phyloP scores from a whole-genome alignment of 2,888 invertebrate genomes.

The Meandrusa payeni region DNA sequence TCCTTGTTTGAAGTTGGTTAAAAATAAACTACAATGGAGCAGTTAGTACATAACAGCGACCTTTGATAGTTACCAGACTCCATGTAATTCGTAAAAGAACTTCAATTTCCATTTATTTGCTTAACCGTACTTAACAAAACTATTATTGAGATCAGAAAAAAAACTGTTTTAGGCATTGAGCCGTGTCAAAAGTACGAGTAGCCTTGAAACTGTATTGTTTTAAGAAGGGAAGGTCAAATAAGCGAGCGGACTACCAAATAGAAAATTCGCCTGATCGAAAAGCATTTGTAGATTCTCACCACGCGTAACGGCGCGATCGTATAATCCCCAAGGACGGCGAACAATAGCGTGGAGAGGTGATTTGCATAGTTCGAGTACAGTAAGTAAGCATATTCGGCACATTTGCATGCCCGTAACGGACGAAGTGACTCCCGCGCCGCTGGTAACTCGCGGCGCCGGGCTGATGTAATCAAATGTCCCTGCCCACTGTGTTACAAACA shows the following conservation, averaged over 20 bases:
- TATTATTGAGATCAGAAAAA: too few species aligned
- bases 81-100: too few species aligned
- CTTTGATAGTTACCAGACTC: too few species aligned
- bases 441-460: conserved; percentile 44
- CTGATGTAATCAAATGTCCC: conserved; percentile 64
- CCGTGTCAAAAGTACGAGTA: too few species aligned
- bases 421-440: conserved; percentile 53
- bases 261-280: conserved; percentile 52
- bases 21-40: too few species aligned
- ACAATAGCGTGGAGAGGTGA: conserved; percentile 71
- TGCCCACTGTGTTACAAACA: conserved; percentile 37
- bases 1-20: too few species aligned
- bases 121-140: too few species aligned
- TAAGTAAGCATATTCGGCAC: conserved; percentile 58
- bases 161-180: too few species aligned
- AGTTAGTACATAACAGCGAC: too few species aligned
- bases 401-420: conserved; percentile 71
- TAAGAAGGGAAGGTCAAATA: conserved; percentile 23
- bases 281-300: conserved; percentile 59
- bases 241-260: conserved; percentile 47
- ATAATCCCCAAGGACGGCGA: conserved; percentile 68
- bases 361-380: conserved; percentile 61
- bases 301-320: conserved; percentile 53
- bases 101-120: too few species aligned
- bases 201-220: conserved; percentile 15